A percentile compares a stretch with the other conserved stretches of the same genome.
phyloP scores from a whole-genome alignment of 2,113 vertebrate genomes.

The Macquaria australasica region DNA sequence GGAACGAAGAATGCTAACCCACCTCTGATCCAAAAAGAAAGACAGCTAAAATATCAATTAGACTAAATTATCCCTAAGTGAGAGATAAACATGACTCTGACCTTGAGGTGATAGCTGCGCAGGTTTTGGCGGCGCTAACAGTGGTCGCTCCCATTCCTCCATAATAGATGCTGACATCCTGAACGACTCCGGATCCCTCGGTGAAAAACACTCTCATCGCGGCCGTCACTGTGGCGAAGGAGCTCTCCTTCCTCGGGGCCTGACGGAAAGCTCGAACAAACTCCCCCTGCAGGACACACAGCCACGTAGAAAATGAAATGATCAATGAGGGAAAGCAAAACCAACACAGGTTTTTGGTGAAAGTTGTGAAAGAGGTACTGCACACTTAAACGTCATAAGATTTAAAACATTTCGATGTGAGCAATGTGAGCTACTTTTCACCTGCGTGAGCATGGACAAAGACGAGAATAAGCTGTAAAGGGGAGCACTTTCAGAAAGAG shows the following conservation, averaged over 20 bases:
- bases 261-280: conserved; percentile 89
- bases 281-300: conserved; percentile 85
- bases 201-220: conserved; percentile 90
- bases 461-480: neutral
- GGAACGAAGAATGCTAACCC: neutral
- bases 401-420: no score
- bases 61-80: neutral
- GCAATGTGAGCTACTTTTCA: no score
- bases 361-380: no score
- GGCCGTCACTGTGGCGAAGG: conserved; percentile 86
- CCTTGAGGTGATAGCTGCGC: conserved; percentile 82
- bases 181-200: conserved; percentile 82
- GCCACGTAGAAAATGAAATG: no score
- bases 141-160: conserved; percentile 86
- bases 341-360: no score
- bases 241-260: conserved; percentile 88
- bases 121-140: conserved; percentile 78
- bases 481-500: neutral
- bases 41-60: neutral
- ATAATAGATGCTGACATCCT: conserved; percentile 87
- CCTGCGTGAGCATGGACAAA: no score
- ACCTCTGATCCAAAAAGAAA: neutral
- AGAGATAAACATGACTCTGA: conserved; percentile 40
- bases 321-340: no score
- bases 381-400: no score